A percentile compares a stretch with the other conserved stretches of the same genome.
Conservation (phyloP, 2,113 vertebrate genomes). For the Brachypteracias leptosomus region DNA sequence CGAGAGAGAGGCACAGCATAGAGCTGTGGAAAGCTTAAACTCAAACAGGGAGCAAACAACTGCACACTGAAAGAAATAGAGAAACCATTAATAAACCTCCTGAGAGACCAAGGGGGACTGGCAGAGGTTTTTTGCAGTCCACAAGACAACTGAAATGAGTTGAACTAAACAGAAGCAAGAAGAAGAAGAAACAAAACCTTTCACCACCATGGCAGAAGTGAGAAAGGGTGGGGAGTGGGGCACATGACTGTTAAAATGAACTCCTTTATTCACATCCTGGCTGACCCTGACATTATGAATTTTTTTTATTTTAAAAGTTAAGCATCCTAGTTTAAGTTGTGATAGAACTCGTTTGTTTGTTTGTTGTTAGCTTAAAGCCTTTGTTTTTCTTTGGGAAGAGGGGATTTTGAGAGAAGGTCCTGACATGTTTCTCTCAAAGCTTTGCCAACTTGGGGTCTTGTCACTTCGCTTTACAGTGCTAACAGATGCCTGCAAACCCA, state of each 20-base stretch:
- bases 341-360: not conserved
- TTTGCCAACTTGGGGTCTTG: not conserved
- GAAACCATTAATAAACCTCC: not conserved
- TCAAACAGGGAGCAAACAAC: not conserved
- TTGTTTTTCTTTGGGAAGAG: not conserved
- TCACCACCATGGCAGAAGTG: not conserved
- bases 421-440: not conserved
- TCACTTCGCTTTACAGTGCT: not conserved
- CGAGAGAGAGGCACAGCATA: not conserved
- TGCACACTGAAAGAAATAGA: not conserved
- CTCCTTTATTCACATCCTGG: not conserved
- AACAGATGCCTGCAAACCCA: not conserved
- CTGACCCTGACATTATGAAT: not conserved
- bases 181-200: not conserved
- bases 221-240: fast-evolving
- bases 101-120: not conserved
- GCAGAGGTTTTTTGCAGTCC: not conserved
- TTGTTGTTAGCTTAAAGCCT: not conserved
- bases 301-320: not conserved
- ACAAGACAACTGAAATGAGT: not conserved
- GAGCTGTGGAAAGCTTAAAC: not conserved
- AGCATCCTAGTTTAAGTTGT: not conserved
- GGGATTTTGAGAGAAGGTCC: not conserved
- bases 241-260: not conserved
- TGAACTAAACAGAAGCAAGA: not conserved